phyloP scores from a whole-genome alignment of 2,797 vertebrate species.

The Trachops cirrhosus region DNA sequence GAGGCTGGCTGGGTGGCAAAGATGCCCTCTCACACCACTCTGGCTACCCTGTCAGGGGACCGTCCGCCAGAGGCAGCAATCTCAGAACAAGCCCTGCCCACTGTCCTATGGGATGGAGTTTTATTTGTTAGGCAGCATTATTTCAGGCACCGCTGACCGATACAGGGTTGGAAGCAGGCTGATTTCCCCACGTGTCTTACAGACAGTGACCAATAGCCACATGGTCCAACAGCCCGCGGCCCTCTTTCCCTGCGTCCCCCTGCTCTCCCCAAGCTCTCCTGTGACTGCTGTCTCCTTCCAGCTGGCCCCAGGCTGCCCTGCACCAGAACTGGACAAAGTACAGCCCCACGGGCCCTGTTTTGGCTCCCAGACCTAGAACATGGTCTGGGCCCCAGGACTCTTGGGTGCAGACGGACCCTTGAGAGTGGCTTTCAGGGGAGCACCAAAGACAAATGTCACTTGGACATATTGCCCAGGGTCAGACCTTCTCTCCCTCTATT shows the following conservation, averaged over 20 bases:
- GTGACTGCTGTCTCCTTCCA: not conserved
- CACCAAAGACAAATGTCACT: conserved; percentile 11
- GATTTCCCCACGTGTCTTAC: not conserved
- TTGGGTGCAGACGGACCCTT: not conserved
- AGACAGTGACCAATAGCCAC: not conserved
- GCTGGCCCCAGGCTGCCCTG: not conserved
- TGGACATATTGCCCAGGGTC: not conserved
- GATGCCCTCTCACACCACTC: not conserved
- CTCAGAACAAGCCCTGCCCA: not conserved
- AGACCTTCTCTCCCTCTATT: not conserved
- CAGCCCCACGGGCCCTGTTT: not conserved
- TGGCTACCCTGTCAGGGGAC: not conserved
- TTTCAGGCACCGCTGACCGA: not conserved
- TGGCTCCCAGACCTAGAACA: not conserved
- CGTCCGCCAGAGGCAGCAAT: not conserved
- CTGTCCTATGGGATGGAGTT: not conserved
- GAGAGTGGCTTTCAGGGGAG: not conserved
- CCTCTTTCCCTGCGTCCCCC: not conserved
- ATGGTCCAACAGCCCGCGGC: not conserved
- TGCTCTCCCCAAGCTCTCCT: not conserved
- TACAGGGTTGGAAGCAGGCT: not conserved
- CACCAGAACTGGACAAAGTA: not conserved
- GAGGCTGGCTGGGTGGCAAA: too few relatives aligned
- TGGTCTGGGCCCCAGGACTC: not conserved
- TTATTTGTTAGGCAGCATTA: not conserved